Conservation (phyloP, 2,113 vertebrate genomes). For the Lasiurus borealis region DNA sequence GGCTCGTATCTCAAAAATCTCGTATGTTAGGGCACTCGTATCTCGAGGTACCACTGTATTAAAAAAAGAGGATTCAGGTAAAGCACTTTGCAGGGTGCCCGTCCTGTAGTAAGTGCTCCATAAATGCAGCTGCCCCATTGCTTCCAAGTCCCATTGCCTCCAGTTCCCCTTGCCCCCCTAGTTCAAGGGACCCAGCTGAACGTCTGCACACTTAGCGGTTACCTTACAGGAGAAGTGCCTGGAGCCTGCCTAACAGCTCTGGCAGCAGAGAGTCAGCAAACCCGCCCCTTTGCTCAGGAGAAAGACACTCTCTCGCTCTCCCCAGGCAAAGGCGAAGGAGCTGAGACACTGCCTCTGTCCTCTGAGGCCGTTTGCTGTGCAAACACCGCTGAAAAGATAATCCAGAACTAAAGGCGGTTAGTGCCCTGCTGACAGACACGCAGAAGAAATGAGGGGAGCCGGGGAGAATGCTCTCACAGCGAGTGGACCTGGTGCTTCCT, state of each 20-base stretch:
- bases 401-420: neutral
- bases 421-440: neutral
- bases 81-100: neutral
- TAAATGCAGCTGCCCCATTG: neutral
- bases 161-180: neutral
- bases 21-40: too few relatives aligned
- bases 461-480: neutral
- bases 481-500: neutral
- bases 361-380: neutral
- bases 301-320: neutral
- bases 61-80: neutral
- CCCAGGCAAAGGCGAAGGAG: neutral
- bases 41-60: too few relatives aligned
- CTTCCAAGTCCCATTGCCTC: neutral
- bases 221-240: neutral
- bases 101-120: neutral
- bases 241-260: neutral
- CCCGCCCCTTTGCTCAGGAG: neutral
- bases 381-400: constrained; percentile 30
- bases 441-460: neutral
- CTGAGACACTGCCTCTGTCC: neutral
- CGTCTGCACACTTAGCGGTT: accelerated
- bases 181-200: neutral
- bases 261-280: neutral
- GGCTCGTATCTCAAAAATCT: too few relatives aligned